phyloP scores from a whole-genome alignment of 2,888 invertebrate genomes.

The Gortyna flavago region DNA sequence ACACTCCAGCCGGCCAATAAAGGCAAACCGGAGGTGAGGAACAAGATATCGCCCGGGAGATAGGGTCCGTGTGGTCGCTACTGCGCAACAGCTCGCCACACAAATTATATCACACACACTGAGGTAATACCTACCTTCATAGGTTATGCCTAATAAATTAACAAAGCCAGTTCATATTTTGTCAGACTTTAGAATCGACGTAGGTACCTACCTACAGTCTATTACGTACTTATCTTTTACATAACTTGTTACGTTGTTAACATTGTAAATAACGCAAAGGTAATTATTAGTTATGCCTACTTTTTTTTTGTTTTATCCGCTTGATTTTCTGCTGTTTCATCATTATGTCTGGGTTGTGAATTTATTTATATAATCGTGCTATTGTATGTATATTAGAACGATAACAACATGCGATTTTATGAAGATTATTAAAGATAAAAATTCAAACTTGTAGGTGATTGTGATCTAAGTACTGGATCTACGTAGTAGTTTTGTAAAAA shows the following conservation, averaged over 20 bases:
- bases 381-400: not conserved
- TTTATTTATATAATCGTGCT: not conserved
- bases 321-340: not conserved
- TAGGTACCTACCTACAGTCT: not conserved
- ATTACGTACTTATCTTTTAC: not conserved
- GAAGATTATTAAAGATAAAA: constrained; percentile 13
- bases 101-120: not conserved
- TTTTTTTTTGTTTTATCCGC: too few species aligned
- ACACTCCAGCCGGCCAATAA: too few species aligned
- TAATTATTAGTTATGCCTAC: not conserved
- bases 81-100: too few species aligned
- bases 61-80: too few species aligned
- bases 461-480: not conserved
- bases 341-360: not conserved
- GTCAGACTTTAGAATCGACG: constrained; percentile 5
- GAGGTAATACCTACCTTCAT: not conserved
- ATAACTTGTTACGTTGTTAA: not conserved
- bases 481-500: constrained; percentile 30
- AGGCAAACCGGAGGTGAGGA: too few species aligned
- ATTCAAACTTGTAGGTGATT: not conserved
- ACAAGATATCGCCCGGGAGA: too few species aligned
- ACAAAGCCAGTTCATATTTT: not conserved
- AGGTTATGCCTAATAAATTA: not conserved
- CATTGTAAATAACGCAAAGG: not conserved
- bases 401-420: not conserved